phyloP scores from a whole-genome alignment of 2,113 vertebrate genomes.

The Eretmochelys imbricata region DNA sequence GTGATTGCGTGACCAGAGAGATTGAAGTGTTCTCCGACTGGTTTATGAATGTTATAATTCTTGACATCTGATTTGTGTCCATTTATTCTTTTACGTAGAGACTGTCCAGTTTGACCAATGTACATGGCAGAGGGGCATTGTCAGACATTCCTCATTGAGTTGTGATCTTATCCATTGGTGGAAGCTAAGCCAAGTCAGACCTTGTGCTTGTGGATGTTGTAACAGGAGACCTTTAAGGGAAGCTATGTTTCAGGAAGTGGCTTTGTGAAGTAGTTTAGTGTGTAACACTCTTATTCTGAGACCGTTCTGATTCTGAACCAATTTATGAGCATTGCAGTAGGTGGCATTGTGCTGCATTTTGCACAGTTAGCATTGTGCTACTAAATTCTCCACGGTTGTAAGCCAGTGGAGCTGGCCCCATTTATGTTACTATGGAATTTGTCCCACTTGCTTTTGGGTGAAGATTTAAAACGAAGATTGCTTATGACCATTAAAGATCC shows the following conservation, averaged over 20 bases:
- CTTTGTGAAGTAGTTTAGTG: not conserved
- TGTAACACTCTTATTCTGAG: not conserved
- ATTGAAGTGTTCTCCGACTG: too few relatives aligned
- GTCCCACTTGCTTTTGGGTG: not conserved
- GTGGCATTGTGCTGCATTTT: not conserved
- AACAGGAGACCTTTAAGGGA: not conserved
- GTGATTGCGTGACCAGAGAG: too few relatives aligned
- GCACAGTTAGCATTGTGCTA: not conserved
- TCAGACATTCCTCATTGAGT: not conserved
- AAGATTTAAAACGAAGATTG: not conserved
- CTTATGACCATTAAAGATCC: not conserved
- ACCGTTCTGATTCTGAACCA: not conserved
- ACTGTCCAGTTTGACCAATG: too few relatives aligned
- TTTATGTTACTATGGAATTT: not conserved
- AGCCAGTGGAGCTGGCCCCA: not conserved
- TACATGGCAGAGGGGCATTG: too few relatives aligned
- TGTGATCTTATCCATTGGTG: not conserved
- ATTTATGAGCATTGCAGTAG: not conserved
- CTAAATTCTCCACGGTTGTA: not conserved
- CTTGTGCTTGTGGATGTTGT: not conserved
- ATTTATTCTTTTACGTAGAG: too few relatives aligned
- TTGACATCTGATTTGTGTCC: too few relatives aligned
- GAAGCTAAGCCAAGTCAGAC: not conserved
- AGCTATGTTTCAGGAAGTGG: not conserved
- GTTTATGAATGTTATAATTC: too few relatives aligned